Base-by-base conservation (phyloP, 2,888 invertebrate species). In the Gandaritis pyraliata region DNA sequence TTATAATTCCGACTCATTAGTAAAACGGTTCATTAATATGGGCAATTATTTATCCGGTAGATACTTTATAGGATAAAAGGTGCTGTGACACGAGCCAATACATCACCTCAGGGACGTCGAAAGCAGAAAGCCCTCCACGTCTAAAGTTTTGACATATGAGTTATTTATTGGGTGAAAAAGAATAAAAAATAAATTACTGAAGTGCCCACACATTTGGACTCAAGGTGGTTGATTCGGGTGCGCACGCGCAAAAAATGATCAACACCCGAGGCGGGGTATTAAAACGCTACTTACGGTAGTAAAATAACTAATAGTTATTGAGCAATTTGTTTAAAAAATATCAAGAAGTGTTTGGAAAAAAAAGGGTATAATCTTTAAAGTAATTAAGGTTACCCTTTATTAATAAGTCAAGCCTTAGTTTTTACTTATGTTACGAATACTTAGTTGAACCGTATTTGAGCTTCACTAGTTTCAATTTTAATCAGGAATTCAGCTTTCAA, bases 201-300 rank as follows among this genome's bases (percentile, higher is more conserved):
- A 87, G 86, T 89, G 89, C 87, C 90, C 89, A 85, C 89, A 88
- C 90, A 88, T 91, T 90, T 86, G 85, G 83, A 73, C 78, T 75
- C 88, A 88, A 90, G 87, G 85, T 90, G 90, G 83, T 82, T 90
- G 91, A 91, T 90, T 87, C 84, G 90, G 90, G 86, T 87, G 86
- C 85, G 85, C 85, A 72, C 74, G 76, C 81, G 89, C 90, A 90
- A 90, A 91, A 91, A 91, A 90, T 76, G 82, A 84, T 78, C 75
- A 72, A 51, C 68, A 81, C 85, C 80, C 65, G 69, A 75, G 83
- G 87, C 85, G 59, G 51, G 68, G 74, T 78, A 84, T 84, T 83
- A 85, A 81, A 78, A 80, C 83, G 81, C 86, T 87, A 85, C 85
- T 85, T 82, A 74, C 72, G 66, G 48, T 72, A 62, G 63, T 73